Conservation (phyloP, 2,888 invertebrate genomes). For the Apamea crenata region DNA sequence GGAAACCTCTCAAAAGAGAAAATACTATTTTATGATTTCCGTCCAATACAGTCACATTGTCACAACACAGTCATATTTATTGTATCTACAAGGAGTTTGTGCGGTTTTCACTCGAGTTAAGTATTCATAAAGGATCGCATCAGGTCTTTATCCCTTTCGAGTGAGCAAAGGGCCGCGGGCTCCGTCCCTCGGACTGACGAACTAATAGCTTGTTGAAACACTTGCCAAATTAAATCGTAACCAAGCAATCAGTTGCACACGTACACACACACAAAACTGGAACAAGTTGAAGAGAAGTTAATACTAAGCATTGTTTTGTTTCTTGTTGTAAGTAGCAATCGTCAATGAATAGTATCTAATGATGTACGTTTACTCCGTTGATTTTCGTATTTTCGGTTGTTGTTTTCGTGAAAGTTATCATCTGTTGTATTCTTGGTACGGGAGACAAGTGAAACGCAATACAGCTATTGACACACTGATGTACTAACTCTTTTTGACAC, state of each 20-base stretch:
- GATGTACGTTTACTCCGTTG: background rate
- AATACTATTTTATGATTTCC: slow-evolving; percentile 7
- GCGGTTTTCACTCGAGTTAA: slow-evolving; percentile 8
- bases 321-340: background rate
- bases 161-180: background rate
- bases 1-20: slow-evolving; percentile 1
- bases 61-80: background rate
- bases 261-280: background rate
- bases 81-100: background rate
- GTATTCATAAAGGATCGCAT: slow-evolving; percentile 20
- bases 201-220: slow-evolving; percentile 24
- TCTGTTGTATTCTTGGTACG: too few species aligned
- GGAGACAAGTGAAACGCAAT: too few species aligned
- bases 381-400: background rate
- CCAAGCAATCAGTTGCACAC: slow-evolving; percentile 8
- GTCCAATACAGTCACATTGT: background rate
- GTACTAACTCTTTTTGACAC: too few species aligned
- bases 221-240: slow-evolving; percentile 10
- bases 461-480: too few species aligned
- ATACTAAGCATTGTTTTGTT: background rate
- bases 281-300: slow-evolving; percentile 5
- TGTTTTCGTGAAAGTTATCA: slow-evolving; percentile 7
- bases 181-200: slow-evolving; percentile 4
- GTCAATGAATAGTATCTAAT: background rate
- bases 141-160: slow-evolving; percentile 12